Base-by-base conservation (phyloP, 2,888 invertebrate genomes). In the Rhodophaea formosa region DNA sequence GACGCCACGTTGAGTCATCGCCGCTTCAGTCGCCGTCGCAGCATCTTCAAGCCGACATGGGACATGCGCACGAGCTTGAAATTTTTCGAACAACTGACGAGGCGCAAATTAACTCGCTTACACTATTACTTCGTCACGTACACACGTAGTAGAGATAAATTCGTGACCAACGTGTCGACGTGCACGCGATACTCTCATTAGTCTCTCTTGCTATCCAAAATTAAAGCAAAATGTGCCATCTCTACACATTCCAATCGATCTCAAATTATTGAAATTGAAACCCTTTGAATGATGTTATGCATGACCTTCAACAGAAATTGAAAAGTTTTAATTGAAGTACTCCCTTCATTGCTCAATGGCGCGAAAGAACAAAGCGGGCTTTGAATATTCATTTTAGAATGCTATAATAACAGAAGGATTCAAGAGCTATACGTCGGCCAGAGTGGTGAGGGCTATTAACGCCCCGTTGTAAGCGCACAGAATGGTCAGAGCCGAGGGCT, bases 381-480 rank as follows among this genome's bases (percentile, higher is more conserved):
- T 75, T 76, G 68, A 81, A 78, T 80, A 75, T 80, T 75, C 70
- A 80, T 78, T 78, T 77, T 71, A 69, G 67, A 74, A 73, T 64
- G 59, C 66, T 66, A 68, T 72, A 71, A 76, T 76, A 78, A 72
- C 64, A 60, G 61, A 75, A 69, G 69, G 68, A 71, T 77, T 77
- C 69, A 65, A 77, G 74, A 70, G 71, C 70, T 61, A 66, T 70
- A 67, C 75, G 75, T 77, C 74, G 12, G 15, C 35, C 74, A 69
- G 63, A 59, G 63, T 64, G 70, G 68, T 71, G 70, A 74, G 74
- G 73, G 71, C 69, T 63, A 77, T 78, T 80, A 77, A 71, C 70
- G 68, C 68, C n/a, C n/a, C 65, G 62, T 62, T 70, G 65, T 69
- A 70, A 70, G 65, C 67, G 61, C 65, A 62, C 67, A 62, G 68